Conservation (phyloP, 2,797 vertebrate species). For the Tangara arthus region DNA sequence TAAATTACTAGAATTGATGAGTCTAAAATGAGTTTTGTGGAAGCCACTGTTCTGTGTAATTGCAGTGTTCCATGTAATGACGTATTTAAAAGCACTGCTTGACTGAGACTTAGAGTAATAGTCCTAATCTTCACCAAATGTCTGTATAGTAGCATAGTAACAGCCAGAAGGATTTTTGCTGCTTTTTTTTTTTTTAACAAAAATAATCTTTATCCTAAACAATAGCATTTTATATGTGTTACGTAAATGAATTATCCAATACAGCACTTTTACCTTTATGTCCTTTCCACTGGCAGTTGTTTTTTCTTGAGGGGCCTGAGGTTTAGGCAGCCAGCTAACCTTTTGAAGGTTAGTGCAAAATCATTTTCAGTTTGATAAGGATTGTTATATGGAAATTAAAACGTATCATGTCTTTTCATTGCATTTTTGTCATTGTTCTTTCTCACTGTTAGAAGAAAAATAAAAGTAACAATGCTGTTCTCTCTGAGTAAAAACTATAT, state of each 20-base stretch:
- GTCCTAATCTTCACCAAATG: neutral
- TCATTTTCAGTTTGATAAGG: neutral
- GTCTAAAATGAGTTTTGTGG: slow-evolving; percentile 29
- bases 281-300: neutral
- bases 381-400: neutral
- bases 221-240: neutral
- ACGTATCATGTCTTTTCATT: neutral
- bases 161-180: neutral
- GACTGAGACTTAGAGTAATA: neutral
- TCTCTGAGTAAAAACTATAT: neutral
- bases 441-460: neutral
- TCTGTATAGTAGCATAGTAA: neutral
- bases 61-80: slow-evolving; percentile 1
- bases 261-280: neutral
- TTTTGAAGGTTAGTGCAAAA: neutral
- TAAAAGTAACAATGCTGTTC: neutral
- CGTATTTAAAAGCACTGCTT: neutral
- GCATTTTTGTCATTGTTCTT: neutral
- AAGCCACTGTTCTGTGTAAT: slow-evolving; percentile 44
- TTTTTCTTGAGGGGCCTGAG: neutral
- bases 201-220: neutral
- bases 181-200: neutral
- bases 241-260: neutral
- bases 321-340: neutral
- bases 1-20: slow-evolving; percentile 34